Evolutionary conservation across 2,888 invertebrate species (phyloP).

Genomic region (Galerucella nymphaeae): DNA sequence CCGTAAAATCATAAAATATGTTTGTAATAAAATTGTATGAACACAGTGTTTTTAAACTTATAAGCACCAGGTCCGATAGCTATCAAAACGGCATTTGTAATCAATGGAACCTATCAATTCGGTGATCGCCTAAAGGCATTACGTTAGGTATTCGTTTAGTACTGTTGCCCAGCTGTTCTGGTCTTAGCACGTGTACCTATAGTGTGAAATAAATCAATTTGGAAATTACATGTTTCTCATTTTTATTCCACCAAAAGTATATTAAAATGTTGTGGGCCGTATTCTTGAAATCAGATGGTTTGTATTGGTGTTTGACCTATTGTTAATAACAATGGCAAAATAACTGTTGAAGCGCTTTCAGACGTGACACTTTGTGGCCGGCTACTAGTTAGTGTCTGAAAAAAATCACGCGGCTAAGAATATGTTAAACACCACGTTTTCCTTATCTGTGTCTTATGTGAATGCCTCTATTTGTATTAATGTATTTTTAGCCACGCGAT

Average conservation of each 20-base stretch:
- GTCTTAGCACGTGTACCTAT: slow-evolving; percentile 31
- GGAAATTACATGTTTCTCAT: slow-evolving; percentile 7
- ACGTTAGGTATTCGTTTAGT: slow-evolving; percentile 16
- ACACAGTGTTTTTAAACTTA: background rate
- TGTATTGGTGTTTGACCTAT: too few species aligned
- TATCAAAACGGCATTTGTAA: slow-evolving; percentile 14
- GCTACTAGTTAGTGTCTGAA: too few species aligned
- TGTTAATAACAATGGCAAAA: too few species aligned
- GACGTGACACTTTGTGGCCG: too few species aligned
- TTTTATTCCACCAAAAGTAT: slow-evolving; percentile 8
- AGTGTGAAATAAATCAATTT: slow-evolving; percentile 26
- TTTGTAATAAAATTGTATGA: background rate
- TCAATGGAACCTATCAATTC: slow-evolving; percentile 25
- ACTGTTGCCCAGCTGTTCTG: slow-evolving; percentile 26
- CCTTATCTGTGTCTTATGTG: too few species aligned
- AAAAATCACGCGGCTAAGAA: too few species aligned
- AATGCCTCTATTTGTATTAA: too few species aligned
- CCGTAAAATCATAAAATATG: too few species aligned
- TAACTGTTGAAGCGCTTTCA: too few species aligned
- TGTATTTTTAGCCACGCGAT: too few species aligned
- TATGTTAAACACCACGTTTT: too few species aligned
- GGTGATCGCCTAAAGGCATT: slow-evolving; percentile 13
- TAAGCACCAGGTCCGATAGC: background rate
- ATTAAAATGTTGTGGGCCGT: background rate
- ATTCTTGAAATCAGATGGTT: background rate